phyloP scores from a whole-genome alignment of 2,113 vertebrate species.

The Petromus typicus region DNA sequence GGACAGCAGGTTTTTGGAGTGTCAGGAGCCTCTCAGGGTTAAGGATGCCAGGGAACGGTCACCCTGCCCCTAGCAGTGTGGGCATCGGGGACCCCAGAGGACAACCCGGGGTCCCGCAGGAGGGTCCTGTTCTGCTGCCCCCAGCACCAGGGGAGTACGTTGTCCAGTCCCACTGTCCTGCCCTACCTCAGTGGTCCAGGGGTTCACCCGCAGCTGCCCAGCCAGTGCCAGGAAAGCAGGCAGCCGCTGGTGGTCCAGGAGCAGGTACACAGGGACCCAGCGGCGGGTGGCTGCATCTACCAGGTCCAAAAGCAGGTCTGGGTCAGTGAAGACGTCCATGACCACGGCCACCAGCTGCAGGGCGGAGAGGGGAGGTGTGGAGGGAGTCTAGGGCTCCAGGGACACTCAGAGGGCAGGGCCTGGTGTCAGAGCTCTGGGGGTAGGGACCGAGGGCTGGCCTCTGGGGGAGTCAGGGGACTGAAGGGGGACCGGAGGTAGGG shows the following conservation, averaged over 20 bases:
- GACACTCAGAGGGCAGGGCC: too few species aligned
- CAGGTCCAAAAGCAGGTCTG: slow-evolving; percentile 85
- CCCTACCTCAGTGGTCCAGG: slow-evolving; percentile 82
- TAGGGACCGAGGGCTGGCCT: neutral
- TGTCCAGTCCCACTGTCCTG: neutral
- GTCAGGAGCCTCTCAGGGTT: neutral
- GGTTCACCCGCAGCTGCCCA: slow-evolving; percentile 80
- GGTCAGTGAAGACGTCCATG: slow-evolving; percentile 91
- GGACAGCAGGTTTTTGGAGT: neutral
- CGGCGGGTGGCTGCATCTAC: slow-evolving; percentile 85
- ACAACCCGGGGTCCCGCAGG: neutral
- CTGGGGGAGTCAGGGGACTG: fast-evolving
- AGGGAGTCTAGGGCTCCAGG: fast-evolving
- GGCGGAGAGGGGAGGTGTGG: neutral
- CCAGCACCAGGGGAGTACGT: neutral
- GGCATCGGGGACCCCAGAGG: neutral
- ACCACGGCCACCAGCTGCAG: slow-evolving; percentile 92
- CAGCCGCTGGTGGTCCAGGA: slow-evolving; percentile 87
- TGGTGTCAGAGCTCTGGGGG: neutral
- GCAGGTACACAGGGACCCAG: slow-evolving; percentile 91
- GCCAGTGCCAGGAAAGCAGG: slow-evolving; percentile 80
- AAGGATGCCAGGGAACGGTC: fast-evolving
- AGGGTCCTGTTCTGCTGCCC: too few species aligned
- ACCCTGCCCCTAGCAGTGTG: fast-evolving
- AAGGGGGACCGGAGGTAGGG: neutral